Conservation (phyloP, 2,888 invertebrate species). For the Sialis fuliginosa region DNA sequence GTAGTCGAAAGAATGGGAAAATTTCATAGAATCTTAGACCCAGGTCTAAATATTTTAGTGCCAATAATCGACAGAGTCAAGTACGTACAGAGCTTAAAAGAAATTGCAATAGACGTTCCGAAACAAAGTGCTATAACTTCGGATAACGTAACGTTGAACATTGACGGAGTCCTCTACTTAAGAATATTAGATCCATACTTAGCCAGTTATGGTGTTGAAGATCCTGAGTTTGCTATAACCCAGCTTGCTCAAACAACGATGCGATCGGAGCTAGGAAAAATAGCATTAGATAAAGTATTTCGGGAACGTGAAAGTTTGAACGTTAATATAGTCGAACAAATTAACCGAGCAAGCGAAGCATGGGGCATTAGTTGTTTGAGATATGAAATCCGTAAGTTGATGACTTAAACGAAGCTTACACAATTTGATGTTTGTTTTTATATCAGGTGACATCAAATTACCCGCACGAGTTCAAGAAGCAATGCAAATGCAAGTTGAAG, state of each 20-base stretch:
- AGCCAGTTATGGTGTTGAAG: slow-evolving; percentile 95
- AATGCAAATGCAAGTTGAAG: slow-evolving; percentile 99
- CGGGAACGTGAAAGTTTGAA: slow-evolving; percentile 92
- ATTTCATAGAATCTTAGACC: slow-evolving; percentile 82
- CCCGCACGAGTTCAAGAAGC: slow-evolving; percentile 91
- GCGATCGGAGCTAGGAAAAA: slow-evolving; percentile 97
- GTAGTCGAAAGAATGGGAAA: slow-evolving; percentile 97
- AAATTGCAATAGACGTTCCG: slow-evolving; percentile 98
- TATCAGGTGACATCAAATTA: slow-evolving; percentile 68
- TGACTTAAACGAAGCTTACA: slow-evolving; percentile 10
- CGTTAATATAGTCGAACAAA: slow-evolving; percentile 83
- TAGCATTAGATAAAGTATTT: slow-evolving; percentile 91
- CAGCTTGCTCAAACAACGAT: slow-evolving; percentile 99
- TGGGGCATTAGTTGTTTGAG: slow-evolving; percentile 97
- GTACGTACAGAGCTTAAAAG: slow-evolving; percentile 96
- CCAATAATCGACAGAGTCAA: slow-evolving; percentile 85
- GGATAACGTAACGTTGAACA: slow-evolving; percentile 91
- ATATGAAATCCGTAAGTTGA: slow-evolving; percentile 73
- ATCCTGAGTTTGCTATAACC: slow-evolving; percentile 97
- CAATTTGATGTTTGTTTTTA: no score
- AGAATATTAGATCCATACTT: slow-evolving; percentile 85
- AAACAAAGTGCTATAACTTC: slow-evolving; percentile 96
- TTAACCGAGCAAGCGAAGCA: slow-evolving; percentile 94
- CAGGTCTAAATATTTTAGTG: slow-evolving; percentile 82
- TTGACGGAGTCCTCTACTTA: slow-evolving; percentile 94